Evolutionary conservation across 2,113 vertebrate species (phyloP).

Genomic region (Chlamydotis undulata): DNA sequence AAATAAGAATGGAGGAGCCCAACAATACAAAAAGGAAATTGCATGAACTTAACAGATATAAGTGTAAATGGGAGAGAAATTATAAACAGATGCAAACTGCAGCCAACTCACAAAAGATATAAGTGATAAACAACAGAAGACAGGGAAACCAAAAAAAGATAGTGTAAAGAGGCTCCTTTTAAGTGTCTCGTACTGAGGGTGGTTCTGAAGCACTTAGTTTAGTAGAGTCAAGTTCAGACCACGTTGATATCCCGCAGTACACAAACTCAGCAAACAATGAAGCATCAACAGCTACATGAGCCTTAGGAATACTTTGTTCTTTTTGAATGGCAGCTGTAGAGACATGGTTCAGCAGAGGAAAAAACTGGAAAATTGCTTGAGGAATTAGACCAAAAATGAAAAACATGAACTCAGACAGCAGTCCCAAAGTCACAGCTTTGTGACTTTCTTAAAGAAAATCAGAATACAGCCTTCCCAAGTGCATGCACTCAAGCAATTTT

Average conservation of each 20-base stretch:
- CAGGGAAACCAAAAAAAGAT: not conserved
- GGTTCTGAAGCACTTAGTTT: not conserved
- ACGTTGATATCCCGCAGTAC: not conserved
- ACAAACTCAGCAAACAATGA: not conserved
- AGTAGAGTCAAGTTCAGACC: not conserved
- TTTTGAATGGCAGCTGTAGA: not conserved
- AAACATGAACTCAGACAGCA: not conserved
- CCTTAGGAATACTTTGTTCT: not conserved
- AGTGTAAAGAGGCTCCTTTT: not conserved
- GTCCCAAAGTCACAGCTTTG: not conserved
- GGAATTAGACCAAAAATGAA: not conserved
- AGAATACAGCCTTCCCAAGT: not conserved
- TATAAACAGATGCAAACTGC: not conserved
- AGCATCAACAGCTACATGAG: not conserved
- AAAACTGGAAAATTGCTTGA: not conserved
- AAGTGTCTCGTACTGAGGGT: not conserved
- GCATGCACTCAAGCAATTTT: not conserved
- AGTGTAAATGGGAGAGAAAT: not conserved
- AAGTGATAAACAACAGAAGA: not conserved
- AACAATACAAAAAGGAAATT: not conserved
- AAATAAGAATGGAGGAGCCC: not conserved
- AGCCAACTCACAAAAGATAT: not conserved
- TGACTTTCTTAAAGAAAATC: not conserved
- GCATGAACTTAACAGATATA: not conserved
- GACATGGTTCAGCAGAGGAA: not conserved